phyloP scores from a whole-genome alignment of 2,113 vertebrate genomes.

The Hirundichthys speculiger region DNA sequence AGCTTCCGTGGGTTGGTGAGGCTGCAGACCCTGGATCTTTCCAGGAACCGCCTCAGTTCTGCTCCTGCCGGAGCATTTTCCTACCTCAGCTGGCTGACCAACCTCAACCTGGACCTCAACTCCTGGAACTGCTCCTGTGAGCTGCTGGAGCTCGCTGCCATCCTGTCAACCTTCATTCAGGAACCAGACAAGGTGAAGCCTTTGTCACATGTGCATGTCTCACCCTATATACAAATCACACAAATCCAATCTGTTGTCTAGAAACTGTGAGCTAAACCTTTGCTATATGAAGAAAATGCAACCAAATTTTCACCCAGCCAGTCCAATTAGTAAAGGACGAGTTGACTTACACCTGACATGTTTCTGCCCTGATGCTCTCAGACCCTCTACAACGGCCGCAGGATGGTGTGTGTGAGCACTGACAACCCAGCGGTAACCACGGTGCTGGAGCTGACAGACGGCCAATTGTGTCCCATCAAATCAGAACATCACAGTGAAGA shows the following conservation, averaged over 20 bases:
- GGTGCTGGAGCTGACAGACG: constrained; percentile 79
- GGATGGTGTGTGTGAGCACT: constrained; percentile 70
- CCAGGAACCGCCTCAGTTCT: constrained; percentile 78
- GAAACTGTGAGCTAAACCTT: too few relatives aligned
- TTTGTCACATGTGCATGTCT: not conserved
- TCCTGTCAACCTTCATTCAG: constrained; percentile 79
- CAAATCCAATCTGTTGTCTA: too few relatives aligned
- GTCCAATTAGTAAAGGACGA: not conserved
- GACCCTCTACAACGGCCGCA: constrained; percentile 69
- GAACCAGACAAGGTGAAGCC: constrained; percentile 64
- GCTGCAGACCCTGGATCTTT: constrained; percentile 81
- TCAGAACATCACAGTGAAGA: constrained; percentile 74
- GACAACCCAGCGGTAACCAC: constrained; percentile 60
- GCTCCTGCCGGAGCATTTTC: constrained; percentile 76
- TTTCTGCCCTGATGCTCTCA: constrained; percentile 3
- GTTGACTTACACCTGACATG: not conserved
- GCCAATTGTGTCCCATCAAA: constrained; percentile 79
- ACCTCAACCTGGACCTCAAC: constrained; percentile 82
- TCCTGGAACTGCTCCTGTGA: constrained; percentile 84
- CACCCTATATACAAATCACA: too few relatives aligned
- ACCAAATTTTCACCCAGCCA: too few relatives aligned
- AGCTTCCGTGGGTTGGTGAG: constrained; percentile 73
- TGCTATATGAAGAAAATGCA: too few relatives aligned
- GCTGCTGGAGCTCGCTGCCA: constrained; percentile 72
- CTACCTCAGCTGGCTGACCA: constrained; percentile 75